phyloP scores from a whole-genome alignment of 2,888 invertebrate genomes.

The Sphaeridia pumilis region DNA sequence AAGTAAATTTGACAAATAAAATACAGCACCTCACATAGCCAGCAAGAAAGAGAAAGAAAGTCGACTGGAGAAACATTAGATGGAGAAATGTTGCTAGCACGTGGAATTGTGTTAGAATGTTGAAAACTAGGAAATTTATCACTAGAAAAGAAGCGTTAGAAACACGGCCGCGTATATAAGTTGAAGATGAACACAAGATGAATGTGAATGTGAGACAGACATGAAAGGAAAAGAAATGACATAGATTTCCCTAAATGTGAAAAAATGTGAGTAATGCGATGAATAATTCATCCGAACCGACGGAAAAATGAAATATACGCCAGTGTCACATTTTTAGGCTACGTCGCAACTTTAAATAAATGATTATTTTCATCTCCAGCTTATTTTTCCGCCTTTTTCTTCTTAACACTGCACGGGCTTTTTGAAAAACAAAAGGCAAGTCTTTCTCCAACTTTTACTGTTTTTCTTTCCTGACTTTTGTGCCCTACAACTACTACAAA shows the following conservation, averaged over 20 bases:
- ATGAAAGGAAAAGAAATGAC: conserved; percentile 19
- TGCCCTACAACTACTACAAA: background rate
- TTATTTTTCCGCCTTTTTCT: conserved; percentile 2
- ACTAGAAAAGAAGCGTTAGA: no score
- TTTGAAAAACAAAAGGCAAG: no score
- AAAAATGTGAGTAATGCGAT: conserved; percentile 18
- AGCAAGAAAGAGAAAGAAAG: conserved; percentile 6
- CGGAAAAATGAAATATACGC: conserved; percentile 16
- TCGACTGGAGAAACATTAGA: conserved; percentile 9
- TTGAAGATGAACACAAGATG: conserved; percentile 7
- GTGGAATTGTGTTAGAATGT: no score
- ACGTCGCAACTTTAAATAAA: conserved; percentile 16
- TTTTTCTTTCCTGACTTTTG: background rate
- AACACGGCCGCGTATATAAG: no score
- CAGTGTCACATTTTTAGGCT: conserved; percentile 16
- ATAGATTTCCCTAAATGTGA: conserved; percentile 18
- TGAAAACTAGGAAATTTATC: conserved; percentile 4
- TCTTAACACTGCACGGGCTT: no score
- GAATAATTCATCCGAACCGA: conserved; percentile 17
- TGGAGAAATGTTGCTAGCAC: conserved; percentile 15
- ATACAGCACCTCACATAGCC: conserved; percentile 5
- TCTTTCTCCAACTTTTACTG: background rate
- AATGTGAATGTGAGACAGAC: conserved; percentile 15
- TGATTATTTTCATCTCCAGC: conserved; percentile 7
- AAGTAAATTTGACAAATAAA: conserved; percentile 1